Evolutionary conservation across 2,888 invertebrate species (phyloP), one percentile per base, ranked within the genome.

Genomic region (Acanthoscelides obtectus): DNA sequence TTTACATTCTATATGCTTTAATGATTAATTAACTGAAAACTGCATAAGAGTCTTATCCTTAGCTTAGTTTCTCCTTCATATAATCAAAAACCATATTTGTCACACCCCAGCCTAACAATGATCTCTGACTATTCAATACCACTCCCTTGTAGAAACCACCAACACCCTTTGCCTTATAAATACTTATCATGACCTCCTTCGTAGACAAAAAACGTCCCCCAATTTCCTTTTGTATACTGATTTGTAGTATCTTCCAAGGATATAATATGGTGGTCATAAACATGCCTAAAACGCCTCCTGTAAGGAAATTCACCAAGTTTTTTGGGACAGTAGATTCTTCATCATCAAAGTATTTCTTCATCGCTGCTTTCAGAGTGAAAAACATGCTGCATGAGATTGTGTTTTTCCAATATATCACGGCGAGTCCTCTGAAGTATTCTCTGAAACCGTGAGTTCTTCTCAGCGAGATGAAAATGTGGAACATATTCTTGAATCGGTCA

Each of bases 351-450:
- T 25, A 8, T 25, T 25, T 25, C n/a, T 22, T 65, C 1, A 69
- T 22, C 17, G 76, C 72, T 22, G 70, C 70, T 70, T 75, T 76
- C 22, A 69, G 64, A 20, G 75, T 66, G 69, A 78, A 78, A 66
- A 77, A 77, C 45, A 71, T 72, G 21, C 70, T 70, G 68, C 74
- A 76, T 2, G 75, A 74, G 8, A 21, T 68, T 1, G 74, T 70
- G 64, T 77, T 76, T 68, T 76, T 69, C 22, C 74, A 22, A 64
- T 75, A 70, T n/a, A 78, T 70, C 4, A 76, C n/a, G n/a, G 22
- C 69, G 69, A 74, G 75, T 3, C 78, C 78, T 66, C 78, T 69
- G 69, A 76, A 78, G 66, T 76, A 78, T 69, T 78, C 78, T 65
- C 66, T 73, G n/a, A 75, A 21, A 20, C 72, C 71, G 64, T 77